Conservation (phyloP, 2,888 invertebrate genomes). For the Catocala nupta region DNA sequence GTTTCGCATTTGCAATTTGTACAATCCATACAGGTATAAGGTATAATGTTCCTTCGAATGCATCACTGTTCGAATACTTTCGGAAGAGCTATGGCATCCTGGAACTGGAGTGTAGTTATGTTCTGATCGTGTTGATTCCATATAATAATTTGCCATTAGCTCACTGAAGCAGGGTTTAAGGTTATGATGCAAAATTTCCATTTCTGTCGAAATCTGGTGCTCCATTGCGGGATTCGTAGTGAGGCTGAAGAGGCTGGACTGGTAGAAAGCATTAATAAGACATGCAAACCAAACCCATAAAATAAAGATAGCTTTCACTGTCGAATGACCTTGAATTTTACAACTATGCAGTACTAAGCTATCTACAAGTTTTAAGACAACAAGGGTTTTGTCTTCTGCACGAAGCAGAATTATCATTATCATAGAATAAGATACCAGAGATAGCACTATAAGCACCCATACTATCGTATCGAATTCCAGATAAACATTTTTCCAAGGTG, state of each 20-base stretch:
- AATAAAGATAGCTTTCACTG: slow-evolving; percentile 49
- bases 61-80: not conserved
- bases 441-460: slow-evolving; percentile 31
- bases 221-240: slow-evolving; percentile 55
- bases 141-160: slow-evolving; percentile 6
- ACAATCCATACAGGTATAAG: not conserved
- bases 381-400: slow-evolving; percentile 19
- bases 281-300: slow-evolving; percentile 64
- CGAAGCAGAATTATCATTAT: slow-evolving; percentile 21
- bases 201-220: slow-evolving; percentile 60
- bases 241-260: slow-evolving; percentile 61
- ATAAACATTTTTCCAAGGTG: slow-evolving; percentile 58
- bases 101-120: not conserved
- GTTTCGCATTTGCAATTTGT: not conserved
- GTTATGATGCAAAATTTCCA: slow-evolving; percentile 54
- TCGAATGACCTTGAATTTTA: slow-evolving; percentile 37
- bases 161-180: slow-evolving; percentile 54
- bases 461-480: slow-evolving; percentile 37
- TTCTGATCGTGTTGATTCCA: not conserved
- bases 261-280: slow-evolving; percentile 61
- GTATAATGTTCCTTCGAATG: not conserved
- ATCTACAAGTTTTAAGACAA: slow-evolving; percentile 23
- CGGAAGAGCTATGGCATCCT: not conserved
- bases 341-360: slow-evolving; percentile 19
- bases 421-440: slow-evolving; percentile 23